Percentiles rank a stretch among this genome's conserved stretches.
These are phyloP conservation scores for Lottia gigantea DNA, from an alignment of 2,888 invertebrate genomes.

Conservation along the genomic window DNA sequence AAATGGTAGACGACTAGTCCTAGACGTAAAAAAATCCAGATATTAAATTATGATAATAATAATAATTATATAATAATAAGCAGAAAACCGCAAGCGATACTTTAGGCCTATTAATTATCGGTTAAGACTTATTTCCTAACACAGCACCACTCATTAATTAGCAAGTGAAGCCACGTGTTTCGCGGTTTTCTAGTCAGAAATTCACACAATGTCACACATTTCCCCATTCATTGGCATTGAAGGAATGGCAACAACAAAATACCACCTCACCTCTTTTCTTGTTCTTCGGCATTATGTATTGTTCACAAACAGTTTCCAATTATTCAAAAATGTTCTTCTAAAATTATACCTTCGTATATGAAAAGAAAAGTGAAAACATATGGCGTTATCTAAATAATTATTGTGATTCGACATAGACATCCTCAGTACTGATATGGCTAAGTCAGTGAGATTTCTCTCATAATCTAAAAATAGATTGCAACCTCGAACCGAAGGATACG, in stretches of 20 bases:
- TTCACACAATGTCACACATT: too few species aligned
- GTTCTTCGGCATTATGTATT: constrained; percentile 57
- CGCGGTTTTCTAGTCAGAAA: background rate
- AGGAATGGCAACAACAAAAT: background rate
- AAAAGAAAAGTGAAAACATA: constrained; percentile 45
- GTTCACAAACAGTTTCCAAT: constrained; percentile 41
- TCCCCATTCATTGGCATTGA: too few species aligned
- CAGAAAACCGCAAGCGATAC: too few species aligned
- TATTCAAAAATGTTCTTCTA: constrained; percentile 47
- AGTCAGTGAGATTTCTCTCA: constrained; percentile 6
- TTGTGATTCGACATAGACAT: constrained; percentile 50
- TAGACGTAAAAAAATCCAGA: too few species aligned
- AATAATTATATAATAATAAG: too few species aligned
- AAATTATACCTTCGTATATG: constrained; percentile 53
- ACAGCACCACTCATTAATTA: background rate
- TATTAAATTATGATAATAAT: too few species aligned
- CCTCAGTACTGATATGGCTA: constrained; percentile 15
- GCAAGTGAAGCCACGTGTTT: background rate
- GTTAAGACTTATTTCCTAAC: too few species aligned
- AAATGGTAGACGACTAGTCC: too few species aligned
- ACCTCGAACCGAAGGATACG: background rate
- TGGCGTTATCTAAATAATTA: constrained; percentile 37
- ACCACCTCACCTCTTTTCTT: constrained; percentile 48
- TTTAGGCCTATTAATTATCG: too few species aligned
- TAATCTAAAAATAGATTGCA: constrained; percentile 20